Base-by-base conservation (phyloP, 1,140 invertebrate species). In the Aphis gossypii region DNA sequence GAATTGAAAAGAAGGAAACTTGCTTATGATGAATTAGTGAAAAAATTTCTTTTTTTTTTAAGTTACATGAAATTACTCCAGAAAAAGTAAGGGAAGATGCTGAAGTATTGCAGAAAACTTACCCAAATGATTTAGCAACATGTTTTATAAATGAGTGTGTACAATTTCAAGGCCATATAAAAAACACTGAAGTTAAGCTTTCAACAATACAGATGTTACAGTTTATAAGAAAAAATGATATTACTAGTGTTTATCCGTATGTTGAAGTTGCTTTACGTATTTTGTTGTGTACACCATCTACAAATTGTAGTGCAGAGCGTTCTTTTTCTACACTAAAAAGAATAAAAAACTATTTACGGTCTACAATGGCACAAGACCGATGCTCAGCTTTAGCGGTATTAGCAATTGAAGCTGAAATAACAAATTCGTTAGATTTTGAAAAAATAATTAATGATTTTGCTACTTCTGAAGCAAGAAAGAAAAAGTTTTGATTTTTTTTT, bases 241-340 rank as follows among this genome's bases (percentile, higher is more conserved):
- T 82, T 5, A 82, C 30, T 18, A 82, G 14, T n/a, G 68, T 82
- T 68, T 68, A n/a, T n/a, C 60, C 60, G 1, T 82, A 82, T 35
- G 41, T 87, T 48, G 84, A 87, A 30, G 84, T 87, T 23, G 41
- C 84, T 14, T 84, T 87, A 44, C 84, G 30, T 87, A 87, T 87
- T 44, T 87, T 87, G 23, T 30, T 87, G 41, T 87, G 38, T 25
- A 87, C 21, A 44, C 84, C 21, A 44, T 44, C 23, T 44, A 44
- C 41, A 87, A 87, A 87, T 46, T 87, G 21, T 87, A 87, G 84
- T 87, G 30, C 84, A 87, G 84, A 87, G 30, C 84, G 41, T 87
- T 44, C 11, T n/a, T 30, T 44, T 87, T 87, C 84, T 8, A 87
- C 84, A 25, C 30, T 44, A 25, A 87, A 87, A 30, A 87, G 38